Evolutionary conservation across 2,113 vertebrate species (phyloP).

Genomic region (Amazona vittata): DNA sequence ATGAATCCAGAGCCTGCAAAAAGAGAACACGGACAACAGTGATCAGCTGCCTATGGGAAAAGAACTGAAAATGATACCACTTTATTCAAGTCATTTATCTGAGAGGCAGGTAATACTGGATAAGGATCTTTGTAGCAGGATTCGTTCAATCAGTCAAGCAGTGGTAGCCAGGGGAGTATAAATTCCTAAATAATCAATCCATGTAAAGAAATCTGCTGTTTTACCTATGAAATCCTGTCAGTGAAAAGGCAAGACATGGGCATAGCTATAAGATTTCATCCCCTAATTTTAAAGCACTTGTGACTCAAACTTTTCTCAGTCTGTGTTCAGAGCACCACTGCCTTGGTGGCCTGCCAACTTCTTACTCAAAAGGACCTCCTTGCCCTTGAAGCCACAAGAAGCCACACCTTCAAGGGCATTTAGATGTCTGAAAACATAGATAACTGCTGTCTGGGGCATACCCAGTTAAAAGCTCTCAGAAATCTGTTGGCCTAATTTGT

Average conservation of each 20-base stretch:
- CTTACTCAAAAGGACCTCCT: background rate
- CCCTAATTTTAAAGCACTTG: background rate
- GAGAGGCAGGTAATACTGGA: background rate
- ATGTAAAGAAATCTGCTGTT: background rate
- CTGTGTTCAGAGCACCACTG: background rate
- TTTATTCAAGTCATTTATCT: conserved; percentile 8
- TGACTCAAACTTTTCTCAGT: background rate
- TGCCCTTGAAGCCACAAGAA: background rate
- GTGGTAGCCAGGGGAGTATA: background rate
- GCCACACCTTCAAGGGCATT: background rate
- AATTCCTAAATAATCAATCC: background rate
- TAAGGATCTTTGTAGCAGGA: background rate
- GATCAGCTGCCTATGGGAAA: background rate
- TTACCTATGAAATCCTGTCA: background rate
- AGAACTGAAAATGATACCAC: background rate
- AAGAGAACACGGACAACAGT: background rate
- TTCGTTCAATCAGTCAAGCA: background rate
- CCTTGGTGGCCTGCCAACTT: background rate
- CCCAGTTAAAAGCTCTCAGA: background rate
- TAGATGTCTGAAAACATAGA: background rate
- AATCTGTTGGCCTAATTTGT: background rate
- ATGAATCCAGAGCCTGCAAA: background rate
- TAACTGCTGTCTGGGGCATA: background rate
- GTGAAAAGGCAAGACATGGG: background rate
- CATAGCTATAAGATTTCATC: background rate